Evolutionary conservation across 1,140 invertebrate species (phyloP).

Genomic region (Littorina saxatilis): DNA sequence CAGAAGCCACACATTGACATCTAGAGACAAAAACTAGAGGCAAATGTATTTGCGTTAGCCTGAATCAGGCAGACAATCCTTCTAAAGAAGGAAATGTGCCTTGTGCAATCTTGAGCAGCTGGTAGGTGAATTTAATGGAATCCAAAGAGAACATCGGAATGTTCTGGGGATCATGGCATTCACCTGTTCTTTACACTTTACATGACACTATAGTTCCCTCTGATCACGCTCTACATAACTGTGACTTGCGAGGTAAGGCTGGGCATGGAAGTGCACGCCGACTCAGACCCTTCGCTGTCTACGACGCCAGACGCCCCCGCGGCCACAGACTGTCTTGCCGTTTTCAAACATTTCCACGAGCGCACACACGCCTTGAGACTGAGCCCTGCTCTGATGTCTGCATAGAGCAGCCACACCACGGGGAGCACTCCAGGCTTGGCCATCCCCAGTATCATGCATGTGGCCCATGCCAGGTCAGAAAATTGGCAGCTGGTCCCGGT

Average conservation of each 20-base stretch:
- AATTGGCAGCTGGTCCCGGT: background rate
- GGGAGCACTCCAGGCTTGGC: slow-evolving; percentile 39
- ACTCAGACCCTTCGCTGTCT: background rate
- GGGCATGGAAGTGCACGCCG: background rate
- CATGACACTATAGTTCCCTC: no score
- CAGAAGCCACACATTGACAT: no score
- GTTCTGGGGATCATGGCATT: no score
- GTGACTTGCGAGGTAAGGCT: slow-evolving; percentile 4
- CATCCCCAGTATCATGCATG: slow-evolving; percentile 21
- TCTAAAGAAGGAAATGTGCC: no score
- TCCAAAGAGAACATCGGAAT: no score
- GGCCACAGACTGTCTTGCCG: no score
- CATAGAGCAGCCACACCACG: slow-evolving; percentile 39
- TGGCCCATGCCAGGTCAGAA: slow-evolving; percentile 29
- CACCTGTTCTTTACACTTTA: no score
- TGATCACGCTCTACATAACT: background rate
- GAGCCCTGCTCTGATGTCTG: slow-evolving; percentile 31
- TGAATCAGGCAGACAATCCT: no score
- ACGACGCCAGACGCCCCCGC: background rate
- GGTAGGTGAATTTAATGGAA: no score
- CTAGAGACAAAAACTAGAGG: no score
- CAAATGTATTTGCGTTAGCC: no score
- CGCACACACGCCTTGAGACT: background rate
- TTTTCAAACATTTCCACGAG: background rate
- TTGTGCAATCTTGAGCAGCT: no score